phyloP scores from a whole-genome alignment of 2,888 invertebrate species.

The Phlogophora meticulosa region DNA sequence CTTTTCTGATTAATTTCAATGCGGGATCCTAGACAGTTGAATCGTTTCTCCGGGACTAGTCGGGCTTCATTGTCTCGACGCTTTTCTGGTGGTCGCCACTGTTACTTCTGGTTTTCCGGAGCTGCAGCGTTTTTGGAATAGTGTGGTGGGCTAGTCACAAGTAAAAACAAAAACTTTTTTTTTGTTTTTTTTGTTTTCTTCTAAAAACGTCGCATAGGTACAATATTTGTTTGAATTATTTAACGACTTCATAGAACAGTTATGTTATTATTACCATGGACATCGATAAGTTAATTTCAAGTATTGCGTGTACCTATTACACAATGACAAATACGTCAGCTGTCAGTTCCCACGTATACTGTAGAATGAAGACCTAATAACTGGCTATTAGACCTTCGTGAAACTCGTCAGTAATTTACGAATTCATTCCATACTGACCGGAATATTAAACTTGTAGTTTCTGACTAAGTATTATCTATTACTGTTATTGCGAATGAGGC shows the following conservation, averaged over 20 bases:
- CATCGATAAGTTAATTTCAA: slow-evolving; percentile 4
- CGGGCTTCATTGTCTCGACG: too few species aligned
- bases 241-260: not conserved
- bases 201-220: too few species aligned
- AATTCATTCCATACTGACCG: not conserved
- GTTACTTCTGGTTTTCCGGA: too few species aligned
- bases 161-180: too few species aligned
- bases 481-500: not conserved
- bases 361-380: not conserved
- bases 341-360: slow-evolving; percentile 12
- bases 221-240: too few species aligned
- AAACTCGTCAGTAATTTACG: slow-evolving; percentile 22
- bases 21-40: too few species aligned
- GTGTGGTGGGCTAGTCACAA: too few species aligned
- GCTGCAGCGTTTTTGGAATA: too few species aligned
- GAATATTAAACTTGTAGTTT: not conserved
- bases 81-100: too few species aligned
- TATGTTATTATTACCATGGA: not conserved
- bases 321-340: not conserved
- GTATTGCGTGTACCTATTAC: slow-evolving; percentile 3
- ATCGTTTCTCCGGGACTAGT: too few species aligned
- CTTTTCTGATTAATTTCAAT: too few species aligned
- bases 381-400: not conserved
- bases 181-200: too few species aligned
- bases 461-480: not conserved